These are phyloP conservation scores for Mythimna impura DNA, from an alignment of 2,888 invertebrate species.

Conservation along the genomic window DNA sequence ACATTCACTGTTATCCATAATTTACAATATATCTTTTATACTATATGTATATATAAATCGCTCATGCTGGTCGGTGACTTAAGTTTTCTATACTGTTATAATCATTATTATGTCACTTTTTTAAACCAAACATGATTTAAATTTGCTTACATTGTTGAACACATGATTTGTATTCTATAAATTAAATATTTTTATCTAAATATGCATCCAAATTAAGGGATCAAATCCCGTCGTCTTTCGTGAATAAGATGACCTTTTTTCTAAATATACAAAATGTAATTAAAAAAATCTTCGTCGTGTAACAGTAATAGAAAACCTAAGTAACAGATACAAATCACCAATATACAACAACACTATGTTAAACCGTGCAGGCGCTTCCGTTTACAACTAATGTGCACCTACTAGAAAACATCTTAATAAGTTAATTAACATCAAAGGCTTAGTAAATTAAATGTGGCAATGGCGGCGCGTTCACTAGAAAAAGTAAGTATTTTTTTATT, in stretches of 20 bases:
- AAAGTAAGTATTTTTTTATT: constrained; percentile 11
- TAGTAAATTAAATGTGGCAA: constrained; percentile 50
- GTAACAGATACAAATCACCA: constrained; percentile 30
- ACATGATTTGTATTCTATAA: constrained; percentile 22
- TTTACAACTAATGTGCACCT: constrained; percentile 61
- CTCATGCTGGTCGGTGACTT: constrained; percentile 40
- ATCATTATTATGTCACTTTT: neutral
- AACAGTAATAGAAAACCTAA: constrained; percentile 40
- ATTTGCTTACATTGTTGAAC: constrained; percentile 24
- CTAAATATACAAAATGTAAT: constrained; percentile 27
- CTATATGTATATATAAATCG: constrained; percentile 66
- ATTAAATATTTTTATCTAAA: neutral
- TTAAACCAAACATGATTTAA: constrained; percentile 3
- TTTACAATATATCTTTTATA: constrained; percentile 75
- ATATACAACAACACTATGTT: constrained; percentile 51
- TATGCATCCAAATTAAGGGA: neutral
- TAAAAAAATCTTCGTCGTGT: neutral
- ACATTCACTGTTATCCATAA: constrained; percentile 73
- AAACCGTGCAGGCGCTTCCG: constrained; percentile 59
- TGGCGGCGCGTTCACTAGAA: constrained; percentile 42
- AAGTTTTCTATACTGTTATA: constrained; percentile 47
- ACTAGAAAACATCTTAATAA: constrained; percentile 62
- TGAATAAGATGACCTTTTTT: neutral
- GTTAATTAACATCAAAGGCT: constrained; percentile 61
- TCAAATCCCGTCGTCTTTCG: neutral